Conservation (phyloP, 1,140 invertebrate species). For the Antheraea mylitta region DNA sequence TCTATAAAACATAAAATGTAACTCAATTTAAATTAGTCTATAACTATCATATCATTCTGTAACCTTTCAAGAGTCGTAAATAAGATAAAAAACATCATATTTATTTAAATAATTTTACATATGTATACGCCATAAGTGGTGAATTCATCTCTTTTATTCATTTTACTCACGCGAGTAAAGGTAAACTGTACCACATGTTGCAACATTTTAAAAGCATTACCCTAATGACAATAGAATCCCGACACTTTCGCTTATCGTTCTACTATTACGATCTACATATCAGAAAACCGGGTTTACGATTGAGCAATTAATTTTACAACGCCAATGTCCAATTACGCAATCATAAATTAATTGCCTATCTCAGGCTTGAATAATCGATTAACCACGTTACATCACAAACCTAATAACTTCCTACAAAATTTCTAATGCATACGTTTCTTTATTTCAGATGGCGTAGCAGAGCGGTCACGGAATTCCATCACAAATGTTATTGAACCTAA, state of each 20-base stretch:
- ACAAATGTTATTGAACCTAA: slow-evolving; percentile 65
- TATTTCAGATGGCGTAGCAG: slow-evolving; percentile 74
- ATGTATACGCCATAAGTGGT: too few relatives aligned
- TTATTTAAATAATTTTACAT: too few relatives aligned
- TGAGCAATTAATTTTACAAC: slow-evolving; percentile 2
- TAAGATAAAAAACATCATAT: too few relatives aligned
- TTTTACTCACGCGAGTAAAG: too few relatives aligned
- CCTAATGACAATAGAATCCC: slow-evolving; percentile 15
- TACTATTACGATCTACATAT: slow-evolving; percentile 1
- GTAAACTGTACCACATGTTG: too few relatives aligned
- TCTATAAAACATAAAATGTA: too few relatives aligned
- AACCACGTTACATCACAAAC: neutral
- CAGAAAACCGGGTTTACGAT: neutral
- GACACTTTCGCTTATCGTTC: neutral
- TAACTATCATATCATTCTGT: too few relatives aligned
- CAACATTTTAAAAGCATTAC: neutral
- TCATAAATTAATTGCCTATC: slow-evolving; percentile 8
- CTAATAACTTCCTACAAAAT: neutral
- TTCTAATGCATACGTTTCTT: slow-evolving; percentile 14
- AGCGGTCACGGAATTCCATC: slow-evolving; percentile 51
- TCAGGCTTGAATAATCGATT: neutral
- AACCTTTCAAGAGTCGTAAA: too few relatives aligned
- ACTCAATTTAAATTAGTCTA: too few relatives aligned
- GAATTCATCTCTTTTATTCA: too few relatives aligned
- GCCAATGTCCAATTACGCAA: slow-evolving; percentile 13